Evolutionary conservation across 1,140 invertebrate genomes (phyloP), one percentile per base, ranked within the genome.

Genomic region (Telenomus remus): DNA sequence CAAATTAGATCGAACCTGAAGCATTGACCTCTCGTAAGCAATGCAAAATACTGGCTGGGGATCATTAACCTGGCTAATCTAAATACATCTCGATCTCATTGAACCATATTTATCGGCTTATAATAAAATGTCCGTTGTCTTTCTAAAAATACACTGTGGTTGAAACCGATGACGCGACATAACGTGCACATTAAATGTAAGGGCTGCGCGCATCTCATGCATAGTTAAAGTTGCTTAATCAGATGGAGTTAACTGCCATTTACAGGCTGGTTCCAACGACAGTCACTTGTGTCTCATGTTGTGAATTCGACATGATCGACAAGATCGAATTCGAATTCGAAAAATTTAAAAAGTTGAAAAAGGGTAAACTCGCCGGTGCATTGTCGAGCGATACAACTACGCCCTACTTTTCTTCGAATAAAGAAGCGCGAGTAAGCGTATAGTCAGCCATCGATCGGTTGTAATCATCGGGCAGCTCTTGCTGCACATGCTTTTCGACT

Each of bases 391-490:
- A 60, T 63, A 59, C 54, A 59, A 74, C 51, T 16, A 70, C 73
- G 73, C 16, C 73, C 73, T 76, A 76, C 73, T 70, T 76, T 76
- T 65, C 47, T 70, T 49, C 65, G 49, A 70, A 70, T 70, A 69
- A 70, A 76, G 55, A 70, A 70, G 57, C 39, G 50, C 65, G 15
- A 51, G 60, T 53, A 66, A 1, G 8, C 1, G 43, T 69, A 75
- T 76, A 76, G 61, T 50, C 54, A 56, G 44, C 60, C 74, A 76
- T 76, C 74, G 74, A 76, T 76, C 74, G 61, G 19, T 10, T 37
- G 61, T 63, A 76, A 71, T 76, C 74, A 56, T 76, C 51, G 42
- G 68, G 63, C 55, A 48, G 46, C 54, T 27, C 19, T 66, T 61
- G 55, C 54, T 49, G 56, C 56, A 63, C 59, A 61, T 55, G 56